Evolutionary conservation across 1,140 invertebrate species (phyloP), one percentile per base, ranked within the genome.

Genomic region (Anadara kagoshimensis): DNA sequence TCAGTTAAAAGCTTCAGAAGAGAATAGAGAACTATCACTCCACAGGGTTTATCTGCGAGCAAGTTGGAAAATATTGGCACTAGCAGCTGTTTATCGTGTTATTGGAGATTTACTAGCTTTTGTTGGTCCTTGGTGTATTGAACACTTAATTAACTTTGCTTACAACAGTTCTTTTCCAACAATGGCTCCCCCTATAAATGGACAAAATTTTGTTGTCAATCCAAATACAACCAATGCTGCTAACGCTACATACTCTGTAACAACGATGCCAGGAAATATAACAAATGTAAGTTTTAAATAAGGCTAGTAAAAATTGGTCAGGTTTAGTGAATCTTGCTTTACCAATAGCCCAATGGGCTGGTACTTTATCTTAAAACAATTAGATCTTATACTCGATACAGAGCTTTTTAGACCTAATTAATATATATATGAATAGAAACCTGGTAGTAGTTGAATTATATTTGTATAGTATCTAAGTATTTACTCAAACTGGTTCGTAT

Each of bases 41-140:
- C 81, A 80, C 59, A 78, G 72, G 29, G 78, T 74, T 26, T 94
- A 93, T 82, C 89, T 93, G 80, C 90, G 89, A 79, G 92, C 95
- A 4, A 97, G 97, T 86, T 96, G 96, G 57, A 92, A 93, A 4
- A 93, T 94, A 53, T 96, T 98, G 84, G 59, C 96, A 24, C 86
- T 94, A 26, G 94, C 94, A 41, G 95, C 94, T 4, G 69, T 95
- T 92, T 90, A 94, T 67, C 94, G 95, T 83, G 85, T 96, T 26
- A 85, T 93, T n/a, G 93, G 94, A n/a, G 95, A 96, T 88, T 87
- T 93, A 76, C 91, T 93, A 51, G 93, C 93, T 45, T 92, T 95
- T 56, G 91, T 95, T 74, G 94, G 94, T 14, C 94, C 95, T 7
- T 87, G 95, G 76, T 94, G 93, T 22, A 93, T 96, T 77, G 92